Evolutionary conservation across 2,888 invertebrate genomes (phyloP).

Genomic region (Zeuzera pyrina): DNA sequence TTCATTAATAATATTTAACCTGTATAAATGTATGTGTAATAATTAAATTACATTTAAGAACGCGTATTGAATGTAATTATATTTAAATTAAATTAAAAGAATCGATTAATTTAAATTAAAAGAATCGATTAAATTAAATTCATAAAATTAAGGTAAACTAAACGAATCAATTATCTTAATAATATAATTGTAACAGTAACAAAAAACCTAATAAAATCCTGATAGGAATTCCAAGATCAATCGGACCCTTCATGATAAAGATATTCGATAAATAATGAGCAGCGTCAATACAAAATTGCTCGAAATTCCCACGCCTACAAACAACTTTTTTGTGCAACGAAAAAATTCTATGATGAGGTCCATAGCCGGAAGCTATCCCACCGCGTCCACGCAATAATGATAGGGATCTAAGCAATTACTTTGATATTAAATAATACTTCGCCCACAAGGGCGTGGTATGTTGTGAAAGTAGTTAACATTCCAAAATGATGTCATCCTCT

Average conservation of each 20-base stretch:
- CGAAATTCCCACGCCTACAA: conserved; percentile 45
- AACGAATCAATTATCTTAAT: too few species aligned
- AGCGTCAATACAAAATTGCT: conserved; percentile 29
- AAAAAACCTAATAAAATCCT: too few species aligned
- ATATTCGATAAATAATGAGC: conserved; percentile 39
- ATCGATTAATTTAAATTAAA: too few species aligned
- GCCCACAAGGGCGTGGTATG: conserved; percentile 33
- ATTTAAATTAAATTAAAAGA: too few species aligned
- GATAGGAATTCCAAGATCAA: too few species aligned
- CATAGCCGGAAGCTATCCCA: conserved; percentile 52
- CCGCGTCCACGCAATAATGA: conserved; percentile 49
- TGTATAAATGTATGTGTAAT: too few species aligned
- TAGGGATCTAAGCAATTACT: conserved; percentile 59
- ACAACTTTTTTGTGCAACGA: conserved; percentile 18
- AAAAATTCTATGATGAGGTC: conserved; percentile 34
- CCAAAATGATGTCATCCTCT: conserved; percentile 35
- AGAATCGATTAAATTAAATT: too few species aligned
- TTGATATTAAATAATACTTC: conserved; percentile 42
- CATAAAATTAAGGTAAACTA: too few species aligned
- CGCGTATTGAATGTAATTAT: too few species aligned
- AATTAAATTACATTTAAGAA: too few species aligned
- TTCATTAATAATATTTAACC: too few species aligned
- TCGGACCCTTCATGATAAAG: conserved; percentile 30
- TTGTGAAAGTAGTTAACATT: conserved; percentile 32
- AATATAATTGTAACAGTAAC: too few species aligned